Base-by-base conservation (phyloP, 2,888 invertebrate species). In the Urechis unicinctus region DNA sequence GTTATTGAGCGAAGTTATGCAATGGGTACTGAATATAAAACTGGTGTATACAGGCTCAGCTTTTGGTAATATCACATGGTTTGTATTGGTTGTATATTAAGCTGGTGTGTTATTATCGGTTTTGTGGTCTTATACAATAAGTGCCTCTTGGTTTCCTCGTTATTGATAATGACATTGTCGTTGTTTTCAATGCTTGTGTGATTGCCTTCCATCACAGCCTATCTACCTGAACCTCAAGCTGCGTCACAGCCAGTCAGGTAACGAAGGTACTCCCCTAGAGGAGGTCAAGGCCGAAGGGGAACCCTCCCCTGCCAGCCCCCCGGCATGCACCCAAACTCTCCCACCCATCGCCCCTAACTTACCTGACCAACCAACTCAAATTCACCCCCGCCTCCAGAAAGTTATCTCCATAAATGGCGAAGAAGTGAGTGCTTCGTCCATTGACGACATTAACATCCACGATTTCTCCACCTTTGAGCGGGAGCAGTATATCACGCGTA, bases 391-490 rank as follows among this genome's bases (percentile, higher is more conserved):
- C 17, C 53, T 60, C n/a, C 31, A 31, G 30, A 62, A 66, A 55
- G 67, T 67, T 50, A 66, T 75, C 52, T 74, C 74, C 51, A 73
- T 75, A 36, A 75, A 75, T 57, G 74, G 74, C 28, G 72, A 74
- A 58, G 58, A 67, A 50, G 53, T 72, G 43, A 66, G 68, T 6
- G 61, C 60, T 30, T 30, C 59, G 21, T 29, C 50, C 3, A 17
- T 49, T 17, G 52, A 62, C 28, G 56, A 66, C 25, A 59, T 75
- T 43, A 71, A 74, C 60, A 75, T 75, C 59, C 76, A 75, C 61
- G 73, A 75, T 60, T 72, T 64, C 65, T 71, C 75, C 48, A 60
- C 60, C 9, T 76, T 75, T 66, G 74, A 73, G 58, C 67, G 69
- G 55, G 68, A 70, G 48, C 66, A 72, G 21, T 57, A 53, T 29